Evolutionary conservation across 2,113 vertebrate species (phyloP).

Genomic region (Empidonax alnorum): DNA sequence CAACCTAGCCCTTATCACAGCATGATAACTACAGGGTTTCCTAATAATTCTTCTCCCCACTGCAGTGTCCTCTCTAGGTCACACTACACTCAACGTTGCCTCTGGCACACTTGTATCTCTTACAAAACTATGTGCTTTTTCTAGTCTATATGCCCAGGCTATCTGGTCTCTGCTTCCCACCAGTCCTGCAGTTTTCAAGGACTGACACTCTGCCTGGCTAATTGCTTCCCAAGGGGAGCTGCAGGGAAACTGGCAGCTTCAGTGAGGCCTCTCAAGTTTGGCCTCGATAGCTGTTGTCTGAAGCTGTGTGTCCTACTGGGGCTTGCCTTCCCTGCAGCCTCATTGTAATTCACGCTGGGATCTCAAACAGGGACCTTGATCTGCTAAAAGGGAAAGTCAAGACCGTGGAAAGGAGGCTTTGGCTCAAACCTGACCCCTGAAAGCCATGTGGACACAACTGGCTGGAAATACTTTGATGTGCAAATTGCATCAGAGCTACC

Average conservation of each 20-base stretch:
- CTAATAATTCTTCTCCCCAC: not conserved
- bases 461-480: not conserved
- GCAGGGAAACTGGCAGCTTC: not conserved
- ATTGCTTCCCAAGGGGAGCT: not conserved
- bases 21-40: not conserved
- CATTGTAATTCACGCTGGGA: not conserved
- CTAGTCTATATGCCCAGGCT: not conserved
- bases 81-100: not conserved
- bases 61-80: not conserved
- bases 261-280: not conserved
- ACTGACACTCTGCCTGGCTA: not conserved
- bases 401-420: not conserved
- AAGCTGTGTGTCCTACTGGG: not conserved
- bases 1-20: not conserved
- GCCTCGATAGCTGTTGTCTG: not conserved
- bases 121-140: not conserved
- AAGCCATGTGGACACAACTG: not conserved
- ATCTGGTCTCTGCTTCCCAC: not conserved
- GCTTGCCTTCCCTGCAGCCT: not conserved
- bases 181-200: not conserved
- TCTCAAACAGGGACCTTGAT: not conserved
- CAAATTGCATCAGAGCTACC: not conserved
- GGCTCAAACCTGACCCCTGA: not conserved
- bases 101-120: not conserved
- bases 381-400: not conserved